Evolutionary conservation across 2,797 vertebrate species (phyloP).

Genomic region (Myotis planiceps): DNA sequence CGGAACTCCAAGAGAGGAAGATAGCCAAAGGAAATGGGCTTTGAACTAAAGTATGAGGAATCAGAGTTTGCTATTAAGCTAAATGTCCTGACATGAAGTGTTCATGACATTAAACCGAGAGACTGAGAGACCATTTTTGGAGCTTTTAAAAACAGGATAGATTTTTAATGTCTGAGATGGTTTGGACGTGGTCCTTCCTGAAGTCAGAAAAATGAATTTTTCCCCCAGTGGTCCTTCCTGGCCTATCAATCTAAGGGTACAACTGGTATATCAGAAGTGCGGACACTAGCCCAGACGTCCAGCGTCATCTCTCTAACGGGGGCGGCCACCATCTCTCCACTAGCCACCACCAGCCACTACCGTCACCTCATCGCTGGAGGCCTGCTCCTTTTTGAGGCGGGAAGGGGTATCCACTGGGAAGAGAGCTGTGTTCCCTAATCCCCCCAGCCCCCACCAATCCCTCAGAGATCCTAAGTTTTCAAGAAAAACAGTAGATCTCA

Average conservation of each 20-base stretch:
- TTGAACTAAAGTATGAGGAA: slow-evolving; percentile 27
- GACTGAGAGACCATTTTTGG: not conserved
- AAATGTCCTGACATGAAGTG: slow-evolving; percentile 1
- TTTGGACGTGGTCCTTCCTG: not conserved
- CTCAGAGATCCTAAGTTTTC: not conserved
- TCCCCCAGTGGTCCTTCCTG: not conserved
- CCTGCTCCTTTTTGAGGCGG: not conserved
- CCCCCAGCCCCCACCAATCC: not conserved
- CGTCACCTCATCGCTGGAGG: accelerated
- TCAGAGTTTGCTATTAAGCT: slow-evolving; percentile 19
- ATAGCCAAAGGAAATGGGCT: slow-evolving; percentile 38
- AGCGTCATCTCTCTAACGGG: not conserved
- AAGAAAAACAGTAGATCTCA: not conserved
- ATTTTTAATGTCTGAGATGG: not conserved
- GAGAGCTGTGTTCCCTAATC: not conserved
- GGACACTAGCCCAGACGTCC: not conserved
- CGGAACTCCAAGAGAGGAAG: not conserved
- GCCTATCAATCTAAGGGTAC: not conserved
- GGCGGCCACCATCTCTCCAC: not conserved
- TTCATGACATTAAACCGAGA: slow-evolving; percentile 20
- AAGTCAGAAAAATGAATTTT: not conserved
- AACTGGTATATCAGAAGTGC: not conserved
- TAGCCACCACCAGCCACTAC: not conserved
- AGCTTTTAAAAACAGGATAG: not conserved
- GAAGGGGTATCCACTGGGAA: not conserved